Evolutionary conservation across 1,140 invertebrate species (phyloP).

Genomic region (Papilio polyxenes): DNA sequence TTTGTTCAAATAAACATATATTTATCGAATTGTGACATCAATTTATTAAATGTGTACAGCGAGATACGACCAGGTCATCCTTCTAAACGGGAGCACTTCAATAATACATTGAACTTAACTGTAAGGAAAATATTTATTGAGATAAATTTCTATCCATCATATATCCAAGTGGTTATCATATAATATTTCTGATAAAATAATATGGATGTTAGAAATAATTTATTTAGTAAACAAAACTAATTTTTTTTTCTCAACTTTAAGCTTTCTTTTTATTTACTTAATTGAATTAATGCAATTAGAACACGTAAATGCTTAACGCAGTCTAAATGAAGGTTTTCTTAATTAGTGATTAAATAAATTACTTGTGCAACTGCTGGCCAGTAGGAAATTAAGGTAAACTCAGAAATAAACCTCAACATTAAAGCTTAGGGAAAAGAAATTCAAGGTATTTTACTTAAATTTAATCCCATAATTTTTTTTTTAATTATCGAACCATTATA

Average conservation of each 20-base stretch:
- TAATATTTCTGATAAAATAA: neutral
- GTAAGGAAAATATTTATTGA: neutral
- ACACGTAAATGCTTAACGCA: neutral
- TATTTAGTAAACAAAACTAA: neutral
- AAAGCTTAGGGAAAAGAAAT: neutral
- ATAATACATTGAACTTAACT: conserved; percentile 21
- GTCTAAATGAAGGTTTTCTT: conserved; percentile 11
- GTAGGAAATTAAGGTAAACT: neutral
- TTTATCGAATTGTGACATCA: neutral
- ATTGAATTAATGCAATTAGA: neutral
- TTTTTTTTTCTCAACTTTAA: neutral
- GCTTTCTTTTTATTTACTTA: neutral
- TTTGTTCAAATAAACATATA: neutral
- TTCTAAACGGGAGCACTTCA: neutral
- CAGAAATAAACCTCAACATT: neutral
- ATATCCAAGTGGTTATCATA: neutral
- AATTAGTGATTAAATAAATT: conserved; percentile 23
- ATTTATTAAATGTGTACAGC: neutral
- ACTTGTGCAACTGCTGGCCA: conserved; percentile 9
- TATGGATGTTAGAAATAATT: neutral
- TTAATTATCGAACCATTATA: too few species aligned
- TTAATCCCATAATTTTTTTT: too few species aligned
- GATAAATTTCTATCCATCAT: neutral
- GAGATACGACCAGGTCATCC: neutral
- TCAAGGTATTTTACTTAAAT: too few species aligned